Base-by-base conservation (phyloP, 1,140 invertebrate species). In the Nasonia longicornis region DNA sequence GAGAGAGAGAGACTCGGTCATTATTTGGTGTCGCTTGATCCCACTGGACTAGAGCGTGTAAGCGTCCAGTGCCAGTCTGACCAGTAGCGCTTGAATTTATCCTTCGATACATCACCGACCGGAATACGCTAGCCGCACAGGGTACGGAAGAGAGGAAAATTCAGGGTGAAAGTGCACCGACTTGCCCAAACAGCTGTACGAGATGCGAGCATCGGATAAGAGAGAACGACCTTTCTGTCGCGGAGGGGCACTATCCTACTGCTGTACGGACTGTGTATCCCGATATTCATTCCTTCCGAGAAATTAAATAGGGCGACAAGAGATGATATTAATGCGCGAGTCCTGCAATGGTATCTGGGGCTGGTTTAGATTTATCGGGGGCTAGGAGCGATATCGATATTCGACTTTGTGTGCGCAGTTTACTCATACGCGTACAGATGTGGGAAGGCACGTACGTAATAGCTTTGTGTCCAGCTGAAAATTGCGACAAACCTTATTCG, bases 21-120 rank as follows among this genome's bases (percentile, higher is more conserved):
- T 87, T 87, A 87, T 86, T 87, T 84, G 86, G 84, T 87, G 85
- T 86, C 84, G 86, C 84, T 83, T 87, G 86, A 86, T 86, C 86
- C 84, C 84, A 58, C 10, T 26, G 71, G 78, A n/a, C 22, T 31
- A 31, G 29, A 67, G 64, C 63, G 66, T 69, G 76, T 77, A 77
- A 77, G 76, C 66, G 66, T 63, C 38, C n/a, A 69, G 45, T n/a
- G 35, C 74, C 11, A 31, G 7, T 52, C 48, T 79, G 71, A 58
- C 67, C 63, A 29, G 77, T 12, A 16, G 14, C 48, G 12, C 12
- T 10, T 52, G 48, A 0, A 80, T 84, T 83, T 84, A 84, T 83
- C 83, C 83, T 77, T 77, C 80, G 83, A 86, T 86, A 84, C 81
- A 85, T 84, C 83, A 84, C 78, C 29, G 63, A 69, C n/a, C 77